These are phyloP conservation scores for Upupa epops DNA, from an alignment of 2,113 vertebrate species.

Conservation along the genomic window DNA sequence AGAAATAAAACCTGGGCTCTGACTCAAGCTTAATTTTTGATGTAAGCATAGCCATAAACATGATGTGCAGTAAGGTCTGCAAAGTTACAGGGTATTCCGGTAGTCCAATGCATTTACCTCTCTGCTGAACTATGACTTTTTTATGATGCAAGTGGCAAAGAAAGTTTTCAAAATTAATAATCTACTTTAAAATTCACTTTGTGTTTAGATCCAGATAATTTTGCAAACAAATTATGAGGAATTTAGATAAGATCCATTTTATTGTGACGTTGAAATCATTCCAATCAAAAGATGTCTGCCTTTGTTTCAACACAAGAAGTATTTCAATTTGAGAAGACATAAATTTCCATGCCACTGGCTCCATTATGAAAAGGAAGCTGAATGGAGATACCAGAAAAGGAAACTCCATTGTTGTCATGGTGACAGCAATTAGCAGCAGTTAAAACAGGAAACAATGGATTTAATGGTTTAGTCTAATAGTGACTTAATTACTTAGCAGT, in stretches of 20 bases:
- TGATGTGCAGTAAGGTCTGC: neutral
- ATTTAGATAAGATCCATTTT: neutral
- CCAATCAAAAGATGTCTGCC: neutral
- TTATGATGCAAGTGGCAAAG: neutral
- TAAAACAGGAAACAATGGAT: slow-evolving; percentile 68
- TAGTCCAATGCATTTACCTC: neutral
- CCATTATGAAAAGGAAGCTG: slow-evolving; percentile 32
- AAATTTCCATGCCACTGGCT: neutral
- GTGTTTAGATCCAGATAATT: neutral
- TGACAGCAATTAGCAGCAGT: slow-evolving; percentile 69
- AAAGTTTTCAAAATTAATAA: neutral
- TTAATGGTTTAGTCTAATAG: slow-evolving; percentile 47
- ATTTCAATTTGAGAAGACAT: slow-evolving; percentile 24
- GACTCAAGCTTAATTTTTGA: neutral
- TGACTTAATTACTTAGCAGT: slow-evolving; percentile 63
- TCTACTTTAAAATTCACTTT: neutral
- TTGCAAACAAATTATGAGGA: neutral
- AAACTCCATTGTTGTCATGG: slow-evolving; percentile 62
- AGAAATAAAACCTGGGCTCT: neutral
- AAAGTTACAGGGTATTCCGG: neutral
- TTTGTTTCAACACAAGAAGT: neutral
- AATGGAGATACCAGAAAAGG: slow-evolving; percentile 33
- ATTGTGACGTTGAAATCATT: neutral
- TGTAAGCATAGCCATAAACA: neutral
- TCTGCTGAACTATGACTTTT: neutral